phyloP scores from a whole-genome alignment of 92 coral and sea anemone species.

The Metridium senile region DNA sequence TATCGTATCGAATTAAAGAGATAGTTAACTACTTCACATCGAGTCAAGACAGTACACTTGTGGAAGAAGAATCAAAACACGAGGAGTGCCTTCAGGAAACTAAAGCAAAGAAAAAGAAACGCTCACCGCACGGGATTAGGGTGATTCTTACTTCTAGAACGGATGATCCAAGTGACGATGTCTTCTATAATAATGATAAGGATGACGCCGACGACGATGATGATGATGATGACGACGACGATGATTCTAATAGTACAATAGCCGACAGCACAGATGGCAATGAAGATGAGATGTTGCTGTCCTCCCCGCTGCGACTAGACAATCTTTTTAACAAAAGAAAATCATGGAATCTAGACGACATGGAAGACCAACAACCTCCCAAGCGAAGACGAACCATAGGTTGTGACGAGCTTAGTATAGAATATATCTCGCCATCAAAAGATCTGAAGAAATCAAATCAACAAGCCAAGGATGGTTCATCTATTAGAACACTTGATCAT shows the following conservation, averaged over 20 bases:
- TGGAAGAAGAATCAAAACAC: conserved; percentile 2
- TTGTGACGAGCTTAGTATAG: conserved; percentile 4
- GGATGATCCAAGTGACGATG: conserved; percentile 26
- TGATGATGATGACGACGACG: conserved; percentile 35
- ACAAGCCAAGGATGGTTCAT: too few species aligned
- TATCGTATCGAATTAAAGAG: conserved; percentile 39
- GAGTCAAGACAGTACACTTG: conserved; percentile 35
- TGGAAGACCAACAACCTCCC: conserved; percentile 2
- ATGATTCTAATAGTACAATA: conserved; percentile 52
- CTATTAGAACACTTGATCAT: neutral
- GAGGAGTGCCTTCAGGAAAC: neutral
- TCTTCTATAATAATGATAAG: conserved; percentile 15
- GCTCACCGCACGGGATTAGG: conserved; percentile 23
- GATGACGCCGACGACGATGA: conserved; percentile 32
- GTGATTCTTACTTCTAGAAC: conserved; percentile 25
- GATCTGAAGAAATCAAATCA: neutral
- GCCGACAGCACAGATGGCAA: conserved; percentile 70
- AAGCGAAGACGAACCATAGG: conserved; percentile 34
- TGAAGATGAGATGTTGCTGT: conserved; percentile 29
- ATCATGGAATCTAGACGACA: conserved; percentile 24
- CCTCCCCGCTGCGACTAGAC: conserved; percentile 42
- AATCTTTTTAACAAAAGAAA: conserved; percentile 26
- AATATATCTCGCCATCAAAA: neutral
- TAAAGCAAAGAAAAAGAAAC: conserved; percentile 13
- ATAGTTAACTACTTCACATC: conserved; percentile 45